Conservation (phyloP, 1,140 invertebrate genomes). For the Dufourea novaeangliae region DNA sequence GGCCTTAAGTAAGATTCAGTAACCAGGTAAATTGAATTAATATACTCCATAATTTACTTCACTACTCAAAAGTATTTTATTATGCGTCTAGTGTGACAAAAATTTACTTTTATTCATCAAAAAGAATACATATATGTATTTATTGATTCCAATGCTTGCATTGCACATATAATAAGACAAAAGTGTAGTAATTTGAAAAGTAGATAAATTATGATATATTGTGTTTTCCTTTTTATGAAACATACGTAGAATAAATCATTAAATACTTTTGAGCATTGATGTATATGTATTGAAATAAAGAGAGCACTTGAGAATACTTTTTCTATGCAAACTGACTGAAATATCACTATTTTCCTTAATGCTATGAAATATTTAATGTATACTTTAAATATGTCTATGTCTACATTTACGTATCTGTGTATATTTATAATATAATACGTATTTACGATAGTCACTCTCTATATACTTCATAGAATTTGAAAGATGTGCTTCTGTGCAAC, state of each 20-base stretch:
- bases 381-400: slow-evolving; percentile 53
- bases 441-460: slow-evolving; percentile 52
- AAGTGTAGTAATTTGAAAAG: not conserved
- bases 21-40: slow-evolving; percentile 60
- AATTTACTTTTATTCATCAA: not conserved
- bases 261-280: not conserved
- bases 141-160: not conserved
- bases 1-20: slow-evolving; percentile 68
- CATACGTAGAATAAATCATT: not conserved
- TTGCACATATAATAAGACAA: not conserved
- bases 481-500: slow-evolving; percentile 66
- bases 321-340: not conserved
- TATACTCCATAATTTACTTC: slow-evolving; percentile 12
- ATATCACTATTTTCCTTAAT: not conserved
- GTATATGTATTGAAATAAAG: no score
- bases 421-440: slow-evolving; percentile 40
- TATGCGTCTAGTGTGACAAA: not conserved
- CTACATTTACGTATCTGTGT: slow-evolving; percentile 45
- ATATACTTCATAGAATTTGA: slow-evolving; percentile 62
- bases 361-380: slow-evolving; percentile 52
- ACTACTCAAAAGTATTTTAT: not conserved
- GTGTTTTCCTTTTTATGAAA: not conserved
- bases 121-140: no score
- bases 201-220: not conserved
- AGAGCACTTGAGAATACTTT: not conserved